phyloP scores from a whole-genome alignment of 92 coral and sea anemone genomes.

The Meandrina meandrites region DNA sequence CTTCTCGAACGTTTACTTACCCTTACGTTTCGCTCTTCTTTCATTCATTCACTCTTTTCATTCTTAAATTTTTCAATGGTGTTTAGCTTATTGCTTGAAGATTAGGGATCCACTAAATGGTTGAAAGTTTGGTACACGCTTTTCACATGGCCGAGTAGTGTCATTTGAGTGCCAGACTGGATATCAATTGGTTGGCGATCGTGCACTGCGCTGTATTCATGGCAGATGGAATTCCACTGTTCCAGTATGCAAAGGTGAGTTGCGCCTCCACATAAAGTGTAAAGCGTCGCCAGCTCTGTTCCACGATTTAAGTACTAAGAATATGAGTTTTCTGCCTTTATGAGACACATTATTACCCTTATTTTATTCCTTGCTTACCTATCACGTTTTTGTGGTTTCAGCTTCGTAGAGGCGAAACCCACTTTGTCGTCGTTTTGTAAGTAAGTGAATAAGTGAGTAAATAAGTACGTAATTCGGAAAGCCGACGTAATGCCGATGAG shows the following conservation, averaged over 20 bases:
- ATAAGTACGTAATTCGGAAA: no score
- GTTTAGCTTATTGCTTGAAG: slow-evolving; percentile 5
- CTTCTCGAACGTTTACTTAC: no score
- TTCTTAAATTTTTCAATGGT: background rate
- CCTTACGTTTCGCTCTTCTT: background rate
- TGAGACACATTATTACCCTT: no score
- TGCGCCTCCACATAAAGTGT: no score
- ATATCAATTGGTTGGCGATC: slow-evolving; percentile 33
- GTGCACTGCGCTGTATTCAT: slow-evolving; percentile 14
- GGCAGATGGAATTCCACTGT: slow-evolving; percentile 51
- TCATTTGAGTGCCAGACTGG: slow-evolving; percentile 42
- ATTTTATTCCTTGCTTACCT: no score
- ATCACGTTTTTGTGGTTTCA: no score
- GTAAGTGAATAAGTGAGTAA: no score
- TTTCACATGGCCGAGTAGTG: slow-evolving; percentile 41
- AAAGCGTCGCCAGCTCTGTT: background rate
- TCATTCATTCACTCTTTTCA: background rate
- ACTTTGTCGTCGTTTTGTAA: no score
- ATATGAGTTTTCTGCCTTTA: no score
- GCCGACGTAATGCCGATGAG: no score
- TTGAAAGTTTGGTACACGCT: slow-evolving; percentile 29
- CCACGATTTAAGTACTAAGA: no score
- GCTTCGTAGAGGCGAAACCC: no score
- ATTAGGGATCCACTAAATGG: slow-evolving; percentile 36
- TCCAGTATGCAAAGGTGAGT: slow-evolving; percentile 25